Evolutionary conservation across 2,888 invertebrate species (phyloP).

Genomic region (Copidosoma aretas): DNA sequence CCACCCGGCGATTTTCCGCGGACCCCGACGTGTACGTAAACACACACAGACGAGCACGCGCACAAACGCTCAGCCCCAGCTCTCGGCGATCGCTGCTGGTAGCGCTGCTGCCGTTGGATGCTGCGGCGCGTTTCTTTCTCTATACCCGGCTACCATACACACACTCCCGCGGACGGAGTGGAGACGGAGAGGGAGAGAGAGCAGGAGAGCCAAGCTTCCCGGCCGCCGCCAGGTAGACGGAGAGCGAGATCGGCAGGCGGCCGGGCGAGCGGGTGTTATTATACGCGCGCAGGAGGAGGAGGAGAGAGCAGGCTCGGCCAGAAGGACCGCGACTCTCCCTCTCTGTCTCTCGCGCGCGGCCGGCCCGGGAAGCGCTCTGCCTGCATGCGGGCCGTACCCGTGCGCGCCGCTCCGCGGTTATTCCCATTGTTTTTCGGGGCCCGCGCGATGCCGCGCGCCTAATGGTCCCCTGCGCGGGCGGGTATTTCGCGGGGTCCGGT

Average conservation of each 20-base stretch:
- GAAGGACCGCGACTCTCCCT: neutral
- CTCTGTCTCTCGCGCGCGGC: slow-evolving; percentile 1
- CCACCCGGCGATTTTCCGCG: no score
- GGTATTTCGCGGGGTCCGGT: no score
- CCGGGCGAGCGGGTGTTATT: slow-evolving; percentile 30
- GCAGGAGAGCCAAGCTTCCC: neutral
- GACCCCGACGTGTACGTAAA: neutral
- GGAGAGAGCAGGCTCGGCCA: neutral
- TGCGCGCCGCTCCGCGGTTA: neutral
- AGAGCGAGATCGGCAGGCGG: neutral
- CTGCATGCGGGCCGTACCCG: neutral
- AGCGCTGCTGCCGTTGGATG: neutral
- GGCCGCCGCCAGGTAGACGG: neutral
- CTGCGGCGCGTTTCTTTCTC: slow-evolving; percentile 28
- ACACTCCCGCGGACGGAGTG: no score
- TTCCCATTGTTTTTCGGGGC: neutral
- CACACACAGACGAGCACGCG: neutral
- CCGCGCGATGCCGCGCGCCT: neutral
- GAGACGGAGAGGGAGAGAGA: no score
- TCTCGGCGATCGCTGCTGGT: slow-evolving; percentile 55
- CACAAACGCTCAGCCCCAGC: neutral
- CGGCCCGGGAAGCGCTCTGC: neutral
- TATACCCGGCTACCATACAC: slow-evolving; percentile 6
- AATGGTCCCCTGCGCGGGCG: no score
- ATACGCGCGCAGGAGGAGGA: neutral